Percentiles rank a stretch among this genome's conserved stretches.
Conservation (phyloP, 64 coral and sea anemone genomes). For the Actinia tenebrosa region DNA sequence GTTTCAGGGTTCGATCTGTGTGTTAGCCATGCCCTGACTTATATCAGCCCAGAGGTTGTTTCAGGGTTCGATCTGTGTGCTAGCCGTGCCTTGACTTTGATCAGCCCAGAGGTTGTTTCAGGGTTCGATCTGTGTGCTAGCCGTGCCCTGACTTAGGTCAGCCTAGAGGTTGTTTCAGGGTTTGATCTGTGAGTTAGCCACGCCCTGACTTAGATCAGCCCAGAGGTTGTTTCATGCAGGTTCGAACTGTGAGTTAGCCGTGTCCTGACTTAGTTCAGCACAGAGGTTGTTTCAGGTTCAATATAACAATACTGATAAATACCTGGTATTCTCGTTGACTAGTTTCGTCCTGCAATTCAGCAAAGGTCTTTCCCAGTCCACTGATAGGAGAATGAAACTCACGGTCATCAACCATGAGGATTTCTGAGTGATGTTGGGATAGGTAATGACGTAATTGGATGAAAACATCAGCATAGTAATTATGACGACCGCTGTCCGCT, state of each 20-base stretch:
- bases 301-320: not conserved
- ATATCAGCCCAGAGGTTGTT: no score
- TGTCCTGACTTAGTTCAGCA: no score
- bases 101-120: no score
- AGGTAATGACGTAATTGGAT: constrained; percentile 71
- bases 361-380: constrained; percentile 35
- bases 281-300: not conserved
- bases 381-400: constrained; percentile 54
- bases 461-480: constrained; percentile 60
- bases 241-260: not conserved
- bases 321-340: constrained; percentile 7
- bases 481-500: constrained; percentile 37
- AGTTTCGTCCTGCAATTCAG: constrained; percentile 12
- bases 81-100: no score
- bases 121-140: no score
- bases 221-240: not conserved
- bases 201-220: no score
- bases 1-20: no score
- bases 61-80: no score
- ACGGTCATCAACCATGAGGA: constrained; percentile 45
- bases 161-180: no score
- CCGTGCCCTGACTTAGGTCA: no score
- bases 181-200: no score
- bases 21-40: no score
- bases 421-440: constrained; percentile 11